Conservation (phyloP, 2,113 vertebrate genomes). For the Laterallus jamaicensis region DNA sequence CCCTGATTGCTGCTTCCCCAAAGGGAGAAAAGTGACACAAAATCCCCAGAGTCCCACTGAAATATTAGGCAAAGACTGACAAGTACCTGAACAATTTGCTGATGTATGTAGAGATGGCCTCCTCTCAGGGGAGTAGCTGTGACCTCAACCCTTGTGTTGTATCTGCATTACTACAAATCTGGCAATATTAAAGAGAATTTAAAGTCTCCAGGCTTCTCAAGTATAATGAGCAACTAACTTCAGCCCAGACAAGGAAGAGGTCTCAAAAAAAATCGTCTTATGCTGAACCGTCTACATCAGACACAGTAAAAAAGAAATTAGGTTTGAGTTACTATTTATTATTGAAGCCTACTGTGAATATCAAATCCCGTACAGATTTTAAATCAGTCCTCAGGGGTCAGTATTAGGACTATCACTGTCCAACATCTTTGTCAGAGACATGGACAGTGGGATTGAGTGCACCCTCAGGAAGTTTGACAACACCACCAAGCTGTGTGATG, state of each 20-base stretch:
- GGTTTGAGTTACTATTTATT: not conserved
- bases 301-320: not conserved
- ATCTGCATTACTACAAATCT: not conserved
- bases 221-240: not conserved
- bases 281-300: not conserved
- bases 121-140: not conserved
- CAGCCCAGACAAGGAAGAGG: not conserved
- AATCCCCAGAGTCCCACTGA: not conserved
- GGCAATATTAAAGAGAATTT: not conserved
- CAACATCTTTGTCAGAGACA: no score
- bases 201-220: not conserved
- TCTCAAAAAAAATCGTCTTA: not conserved
- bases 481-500: no score
- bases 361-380: not conserved
- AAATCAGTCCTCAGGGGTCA: not conserved
- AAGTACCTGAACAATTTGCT: slow-evolving; percentile 1
- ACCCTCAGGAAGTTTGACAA: no score
- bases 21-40: not conserved
- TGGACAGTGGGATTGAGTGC: no score
- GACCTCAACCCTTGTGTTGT: rapidly evolving
- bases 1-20: not conserved
- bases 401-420: no score
- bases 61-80: slow-evolving; percentile 17
- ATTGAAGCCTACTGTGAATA: not conserved
- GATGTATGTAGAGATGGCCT: not conserved